phyloP scores from a whole-genome alignment of 2,113 vertebrate species.

The Todiramphus chloris region DNA sequence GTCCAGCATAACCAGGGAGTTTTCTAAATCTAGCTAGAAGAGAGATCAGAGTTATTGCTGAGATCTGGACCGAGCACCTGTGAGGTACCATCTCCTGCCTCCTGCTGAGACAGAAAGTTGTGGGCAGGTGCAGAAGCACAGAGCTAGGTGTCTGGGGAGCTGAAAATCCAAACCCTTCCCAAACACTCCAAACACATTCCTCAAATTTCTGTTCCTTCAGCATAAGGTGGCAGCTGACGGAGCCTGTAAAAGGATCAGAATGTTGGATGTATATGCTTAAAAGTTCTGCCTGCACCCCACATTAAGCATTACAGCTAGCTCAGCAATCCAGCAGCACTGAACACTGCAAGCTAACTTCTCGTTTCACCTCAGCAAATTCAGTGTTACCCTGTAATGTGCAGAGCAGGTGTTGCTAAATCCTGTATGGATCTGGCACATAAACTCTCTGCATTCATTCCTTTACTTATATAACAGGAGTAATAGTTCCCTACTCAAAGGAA shows the following conservation, averaged over 20 bases:
- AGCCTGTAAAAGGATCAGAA: neutral
- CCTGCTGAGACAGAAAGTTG: neutral
- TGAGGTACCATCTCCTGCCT: neutral
- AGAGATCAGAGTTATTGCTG: neutral
- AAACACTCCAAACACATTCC: neutral
- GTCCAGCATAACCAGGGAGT: neutral
- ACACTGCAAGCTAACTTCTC: neutral
- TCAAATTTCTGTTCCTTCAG: constrained; percentile 10
- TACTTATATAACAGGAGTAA: neutral
- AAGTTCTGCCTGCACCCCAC: neutral
- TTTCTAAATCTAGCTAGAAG: neutral
- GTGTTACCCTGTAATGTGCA: neutral
- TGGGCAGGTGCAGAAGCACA: neutral
- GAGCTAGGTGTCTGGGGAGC: neutral
- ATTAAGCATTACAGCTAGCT: neutral
- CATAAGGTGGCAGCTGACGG: neutral
- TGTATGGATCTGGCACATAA: neutral
- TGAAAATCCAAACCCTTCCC: neutral
- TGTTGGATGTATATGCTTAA: neutral
- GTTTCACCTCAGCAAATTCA: neutral
- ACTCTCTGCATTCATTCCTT: neutral
- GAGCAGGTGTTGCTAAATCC: neutral
- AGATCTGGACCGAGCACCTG: neutral
- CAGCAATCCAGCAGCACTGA: neutral
- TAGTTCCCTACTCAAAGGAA: neutral